Conservation (phyloP, 2,888 invertebrate species). For the Emmelina monodactyla region DNA sequence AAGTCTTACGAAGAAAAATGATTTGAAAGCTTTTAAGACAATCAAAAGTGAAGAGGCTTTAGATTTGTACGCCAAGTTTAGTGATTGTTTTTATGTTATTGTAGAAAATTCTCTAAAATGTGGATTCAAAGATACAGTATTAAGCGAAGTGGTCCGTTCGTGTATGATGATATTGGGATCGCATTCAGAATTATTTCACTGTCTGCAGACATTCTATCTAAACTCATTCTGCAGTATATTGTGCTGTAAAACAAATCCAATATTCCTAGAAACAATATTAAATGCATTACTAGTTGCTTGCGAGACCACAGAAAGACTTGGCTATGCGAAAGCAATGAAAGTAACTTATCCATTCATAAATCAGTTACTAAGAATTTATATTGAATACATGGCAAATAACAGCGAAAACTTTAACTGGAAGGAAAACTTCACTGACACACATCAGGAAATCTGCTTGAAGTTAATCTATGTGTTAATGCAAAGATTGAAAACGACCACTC, state of each 20-base stretch:
- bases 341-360: constrained; percentile 36
- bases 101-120: constrained; percentile 33
- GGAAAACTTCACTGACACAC: constrained; percentile 17
- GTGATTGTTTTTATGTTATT: constrained; percentile 37
- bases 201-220: constrained; percentile 36
- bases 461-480: constrained; percentile 28
- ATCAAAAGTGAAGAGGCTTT: constrained; percentile 23
- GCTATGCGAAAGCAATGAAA: constrained; percentile 25
- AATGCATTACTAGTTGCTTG: constrained; percentile 27
- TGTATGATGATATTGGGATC: constrained; percentile 29
- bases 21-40: constrained; percentile 26
- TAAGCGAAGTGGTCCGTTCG: constrained; percentile 22
- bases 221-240: constrained; percentile 35
- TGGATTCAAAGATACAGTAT: constrained; percentile 23
- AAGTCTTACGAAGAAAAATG: constrained; percentile 23
- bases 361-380: constrained; percentile 35
- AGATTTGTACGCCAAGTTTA: constrained; percentile 36
- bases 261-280: constrained; percentile 26
- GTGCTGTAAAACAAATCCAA: constrained; percentile 18
- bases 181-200: constrained; percentile 29
- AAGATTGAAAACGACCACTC: constrained; percentile 25
- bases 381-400: constrained; percentile 27
- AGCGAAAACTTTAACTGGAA: constrained; percentile 13
- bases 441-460: constrained; percentile 28
- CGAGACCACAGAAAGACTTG: constrained; percentile 30